A percentile compares a stretch with the other conserved stretches of the same genome.
These are phyloP conservation scores for Brachionus rubens DNA, from an alignment of 1,140 invertebrate species.

Conservation along the genomic window DNA sequence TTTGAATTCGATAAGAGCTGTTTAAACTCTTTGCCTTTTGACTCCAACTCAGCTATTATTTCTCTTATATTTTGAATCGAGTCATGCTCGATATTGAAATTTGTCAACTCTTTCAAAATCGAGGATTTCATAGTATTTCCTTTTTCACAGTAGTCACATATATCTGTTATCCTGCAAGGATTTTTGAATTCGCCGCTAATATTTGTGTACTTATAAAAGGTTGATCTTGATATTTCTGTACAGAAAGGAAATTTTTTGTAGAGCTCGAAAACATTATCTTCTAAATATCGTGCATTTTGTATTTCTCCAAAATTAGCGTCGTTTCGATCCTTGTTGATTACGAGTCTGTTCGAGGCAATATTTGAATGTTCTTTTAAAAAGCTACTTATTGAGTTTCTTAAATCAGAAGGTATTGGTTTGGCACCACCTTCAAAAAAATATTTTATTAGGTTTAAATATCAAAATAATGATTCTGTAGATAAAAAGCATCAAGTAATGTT, in stretches of 20 bases:
- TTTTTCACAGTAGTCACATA: constrained; percentile 30
- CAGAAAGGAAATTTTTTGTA: constrained; percentile 12
- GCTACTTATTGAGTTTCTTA: background rate
- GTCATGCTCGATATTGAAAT: background rate
- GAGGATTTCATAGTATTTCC: background rate
- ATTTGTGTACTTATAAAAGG: constrained; percentile 1
- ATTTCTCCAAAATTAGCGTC: background rate
- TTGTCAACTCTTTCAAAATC: background rate
- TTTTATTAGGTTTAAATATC: too few species aligned
- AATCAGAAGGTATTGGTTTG: background rate
- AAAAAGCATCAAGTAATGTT: too few species aligned
- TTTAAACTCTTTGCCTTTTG: background rate
- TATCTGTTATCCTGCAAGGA: background rate
- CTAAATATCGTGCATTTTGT: constrained; percentile 24
- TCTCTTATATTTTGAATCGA: background rate
- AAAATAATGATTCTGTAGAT: too few species aligned
- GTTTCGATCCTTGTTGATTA: background rate
- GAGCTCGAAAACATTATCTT: background rate
- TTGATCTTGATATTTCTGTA: background rate
- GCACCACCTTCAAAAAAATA: background rate
- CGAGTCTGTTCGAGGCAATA: background rate
- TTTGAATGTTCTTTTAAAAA: background rate
- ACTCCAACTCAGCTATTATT: background rate
- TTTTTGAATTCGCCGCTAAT: constrained; percentile 1
- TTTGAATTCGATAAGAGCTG: background rate